phyloP scores from a whole-genome alignment of 1,140 invertebrate species.

The Piezodorus guildinii region DNA sequence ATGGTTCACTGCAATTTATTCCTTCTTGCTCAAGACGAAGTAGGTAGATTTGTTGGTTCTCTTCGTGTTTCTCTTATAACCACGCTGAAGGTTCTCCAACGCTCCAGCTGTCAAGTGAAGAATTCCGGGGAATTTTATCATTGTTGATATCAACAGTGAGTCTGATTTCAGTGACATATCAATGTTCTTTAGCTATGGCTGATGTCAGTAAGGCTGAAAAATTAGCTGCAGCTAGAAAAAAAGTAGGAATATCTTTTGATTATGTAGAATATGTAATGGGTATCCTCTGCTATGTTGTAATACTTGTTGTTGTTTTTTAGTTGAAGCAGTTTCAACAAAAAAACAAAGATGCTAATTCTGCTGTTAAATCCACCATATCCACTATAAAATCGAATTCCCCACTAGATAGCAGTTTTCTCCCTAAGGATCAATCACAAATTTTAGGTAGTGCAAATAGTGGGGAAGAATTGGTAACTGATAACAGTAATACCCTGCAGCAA shows the following conservation, averaged over 20 bases:
- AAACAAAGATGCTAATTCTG: slow-evolving; percentile 17
- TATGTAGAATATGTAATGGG: neutral
- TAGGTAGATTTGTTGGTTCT: too few species aligned
- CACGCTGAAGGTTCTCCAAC: neutral
- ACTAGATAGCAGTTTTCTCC: neutral
- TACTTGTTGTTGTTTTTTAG: slow-evolving; percentile 1
- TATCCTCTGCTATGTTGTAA: neutral
- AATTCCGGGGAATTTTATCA: neutral
- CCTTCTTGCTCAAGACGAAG: too few species aligned
- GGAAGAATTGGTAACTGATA: too few species aligned
- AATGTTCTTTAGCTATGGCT: slow-evolving; percentile 10
- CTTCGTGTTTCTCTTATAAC: too few species aligned
- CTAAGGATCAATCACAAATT: neutral
- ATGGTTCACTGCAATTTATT: too few species aligned
- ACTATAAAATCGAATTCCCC: neutral
- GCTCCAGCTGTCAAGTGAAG: neutral
- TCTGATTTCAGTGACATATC: neutral
- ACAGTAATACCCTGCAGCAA: too few species aligned
- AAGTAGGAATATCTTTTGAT: slow-evolving; percentile 13
- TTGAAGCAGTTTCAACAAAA: slow-evolving; percentile 25
- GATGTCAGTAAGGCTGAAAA: slow-evolving; percentile 24
- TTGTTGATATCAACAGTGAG: neutral
- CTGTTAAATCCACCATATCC: neutral
- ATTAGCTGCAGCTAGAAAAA: slow-evolving; percentile 23
- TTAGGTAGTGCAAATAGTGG: too few species aligned